Evolutionary conservation across 2,797 vertebrate species (phyloP).

Genomic region (Oreonectes daqikongensis): DNA sequence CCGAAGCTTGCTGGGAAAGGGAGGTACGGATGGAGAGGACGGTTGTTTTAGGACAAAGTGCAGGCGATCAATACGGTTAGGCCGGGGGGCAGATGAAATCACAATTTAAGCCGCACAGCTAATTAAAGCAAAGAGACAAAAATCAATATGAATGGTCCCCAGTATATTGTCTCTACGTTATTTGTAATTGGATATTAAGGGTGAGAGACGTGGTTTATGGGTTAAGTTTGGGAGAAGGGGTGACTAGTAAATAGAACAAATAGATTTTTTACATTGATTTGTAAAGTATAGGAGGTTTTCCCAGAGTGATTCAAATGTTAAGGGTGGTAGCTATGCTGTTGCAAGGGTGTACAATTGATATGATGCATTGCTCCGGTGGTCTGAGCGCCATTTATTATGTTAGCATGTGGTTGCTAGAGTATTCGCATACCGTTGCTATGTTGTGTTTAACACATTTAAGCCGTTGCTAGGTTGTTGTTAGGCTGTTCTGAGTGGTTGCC

Average conservation of each 20-base stretch:
- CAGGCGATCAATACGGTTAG: slow-evolving; percentile 70
- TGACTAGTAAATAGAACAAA: neutral
- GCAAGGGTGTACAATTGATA: neutral
- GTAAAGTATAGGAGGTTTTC: neutral
- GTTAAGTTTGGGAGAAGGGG: neutral
- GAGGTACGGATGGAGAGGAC: slow-evolving; percentile 59
- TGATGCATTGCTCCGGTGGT: neutral
- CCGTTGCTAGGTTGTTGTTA: too few species aligned
- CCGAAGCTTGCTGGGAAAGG: slow-evolving; percentile 60
- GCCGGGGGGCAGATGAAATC: slow-evolving; percentile 63
- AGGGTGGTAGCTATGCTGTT: too few species aligned
- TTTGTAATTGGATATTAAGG: slow-evolving; percentile 46
- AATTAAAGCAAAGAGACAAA: slow-evolving; percentile 67
- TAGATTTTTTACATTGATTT: neutral
- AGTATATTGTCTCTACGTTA: slow-evolving; percentile 52
- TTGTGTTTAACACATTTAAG: too few species aligned
- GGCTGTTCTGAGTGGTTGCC: neutral
- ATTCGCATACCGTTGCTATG: too few species aligned
- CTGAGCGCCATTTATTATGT: neutral
- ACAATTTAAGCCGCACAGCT: slow-evolving; percentile 58
- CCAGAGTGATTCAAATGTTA: neutral
- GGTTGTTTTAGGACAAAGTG: slow-evolving; percentile 65
- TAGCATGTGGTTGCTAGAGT: neutral
- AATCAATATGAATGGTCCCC: slow-evolving; percentile 67
- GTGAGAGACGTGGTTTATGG: neutral